Evolutionary conservation across 2,888 invertebrate genomes (phyloP).

Genomic region (Coenonympha glycerion): DNA sequence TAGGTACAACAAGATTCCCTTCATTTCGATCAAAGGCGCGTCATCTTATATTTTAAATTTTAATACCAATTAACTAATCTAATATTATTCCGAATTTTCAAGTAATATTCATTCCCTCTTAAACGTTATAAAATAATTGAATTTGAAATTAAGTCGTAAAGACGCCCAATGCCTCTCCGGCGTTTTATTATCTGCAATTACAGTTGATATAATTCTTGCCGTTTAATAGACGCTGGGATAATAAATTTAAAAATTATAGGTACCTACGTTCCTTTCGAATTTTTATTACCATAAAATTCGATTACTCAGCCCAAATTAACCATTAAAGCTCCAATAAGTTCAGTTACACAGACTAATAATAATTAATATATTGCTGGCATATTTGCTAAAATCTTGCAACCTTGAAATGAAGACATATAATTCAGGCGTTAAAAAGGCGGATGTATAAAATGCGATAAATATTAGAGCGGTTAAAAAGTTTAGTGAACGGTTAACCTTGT

Average conservation of each 20-base stretch:
- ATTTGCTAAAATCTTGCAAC: no score
- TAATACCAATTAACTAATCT: not conserved
- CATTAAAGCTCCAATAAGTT: no score
- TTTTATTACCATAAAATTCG: constrained; percentile 11
- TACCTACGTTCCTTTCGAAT: constrained; percentile 10
- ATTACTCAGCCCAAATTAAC: not conserved
- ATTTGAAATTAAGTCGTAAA: constrained; percentile 12
- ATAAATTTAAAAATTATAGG: constrained; percentile 13
- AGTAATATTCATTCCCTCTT: not conserved
- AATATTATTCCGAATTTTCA: not conserved
- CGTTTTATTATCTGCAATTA: constrained; percentile 19
- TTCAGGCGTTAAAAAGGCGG: no score
- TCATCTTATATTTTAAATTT: no score
- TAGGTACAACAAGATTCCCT: no score
- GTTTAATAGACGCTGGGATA: constrained; percentile 12
- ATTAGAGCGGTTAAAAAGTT: no score
- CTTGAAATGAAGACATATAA: no score
- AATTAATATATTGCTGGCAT: no score
- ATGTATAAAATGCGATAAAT: no score
- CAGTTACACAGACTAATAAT: no score
- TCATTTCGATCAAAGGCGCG: no score
- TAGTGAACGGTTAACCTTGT: no score
- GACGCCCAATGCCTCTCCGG: constrained; percentile 12
- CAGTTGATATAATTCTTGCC: constrained; percentile 19
- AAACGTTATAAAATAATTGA: constrained; percentile 2